A percentile compares a stretch with the other conserved stretches of the same genome.
phyloP scores from a whole-genome alignment of 2,888 invertebrate species.

The Diogma glabrata region DNA sequence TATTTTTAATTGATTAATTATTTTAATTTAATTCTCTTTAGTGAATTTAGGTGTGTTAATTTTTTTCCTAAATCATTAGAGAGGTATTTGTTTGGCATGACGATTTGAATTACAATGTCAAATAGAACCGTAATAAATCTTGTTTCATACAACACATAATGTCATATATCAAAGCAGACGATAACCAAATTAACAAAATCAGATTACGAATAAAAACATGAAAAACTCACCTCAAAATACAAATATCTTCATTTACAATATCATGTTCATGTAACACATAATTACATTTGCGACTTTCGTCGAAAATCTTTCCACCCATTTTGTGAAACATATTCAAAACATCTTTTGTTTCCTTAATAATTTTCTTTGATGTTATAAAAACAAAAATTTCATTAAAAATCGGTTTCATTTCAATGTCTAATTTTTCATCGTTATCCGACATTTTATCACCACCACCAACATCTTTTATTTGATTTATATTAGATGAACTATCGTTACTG shows the following conservation, averaged over 20 bases:
- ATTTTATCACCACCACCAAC: neutral
- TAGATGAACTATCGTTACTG: neutral
- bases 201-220: neutral
- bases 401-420: neutral
- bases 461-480: neutral
- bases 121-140: too few relatives aligned
- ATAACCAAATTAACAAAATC: too few relatives aligned
- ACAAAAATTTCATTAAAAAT: neutral
- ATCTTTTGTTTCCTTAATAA: too few relatives aligned
- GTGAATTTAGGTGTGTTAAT: too few relatives aligned
- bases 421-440: conserved; percentile 1
- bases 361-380: conserved; percentile 1
- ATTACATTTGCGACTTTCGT: conserved; percentile 2
- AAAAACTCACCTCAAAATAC: neutral
- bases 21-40: too few relatives aligned
- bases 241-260: neutral
- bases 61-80: too few relatives aligned
- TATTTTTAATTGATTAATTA: too few relatives aligned
- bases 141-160: too few relatives aligned
- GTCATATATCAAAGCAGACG: too few relatives aligned
- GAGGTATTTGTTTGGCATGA: too few relatives aligned
- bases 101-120: too few relatives aligned
- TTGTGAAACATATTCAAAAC: conserved; percentile 10
- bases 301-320: conserved; percentile 2
- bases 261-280: conserved; percentile 4